These are phyloP conservation scores for Nasua narica DNA, from an alignment of 2,797 vertebrate species.

Conservation along the genomic window DNA sequence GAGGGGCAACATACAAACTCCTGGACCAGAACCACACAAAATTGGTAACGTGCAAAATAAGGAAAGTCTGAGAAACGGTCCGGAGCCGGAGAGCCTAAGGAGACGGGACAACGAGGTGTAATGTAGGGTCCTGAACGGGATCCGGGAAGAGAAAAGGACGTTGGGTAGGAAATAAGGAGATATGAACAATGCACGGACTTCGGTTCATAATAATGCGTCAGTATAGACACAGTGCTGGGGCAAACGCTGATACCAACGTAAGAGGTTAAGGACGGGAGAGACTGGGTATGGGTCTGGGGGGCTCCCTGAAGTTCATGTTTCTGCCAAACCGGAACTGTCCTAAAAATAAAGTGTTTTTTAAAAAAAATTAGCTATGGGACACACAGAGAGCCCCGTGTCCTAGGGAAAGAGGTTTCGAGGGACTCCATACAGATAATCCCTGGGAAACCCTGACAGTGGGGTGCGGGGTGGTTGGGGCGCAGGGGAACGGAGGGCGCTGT, in stretches of 20 bases:
- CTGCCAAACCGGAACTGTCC: background rate
- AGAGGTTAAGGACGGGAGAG: fast-evolving
- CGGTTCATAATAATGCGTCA: fast-evolving
- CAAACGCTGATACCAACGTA: fast-evolving
- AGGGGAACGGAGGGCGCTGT: fast-evolving
- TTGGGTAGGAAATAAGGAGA: background rate
- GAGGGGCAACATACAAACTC: background rate
- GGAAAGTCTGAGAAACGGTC: background rate
- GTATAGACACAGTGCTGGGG: fast-evolving
- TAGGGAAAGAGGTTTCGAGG: background rate
- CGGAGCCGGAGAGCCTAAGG: background rate
- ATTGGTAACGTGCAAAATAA: fast-evolving
- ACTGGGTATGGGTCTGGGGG: fast-evolving
- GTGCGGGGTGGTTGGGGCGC: fast-evolving
- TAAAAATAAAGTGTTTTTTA: fast-evolving
- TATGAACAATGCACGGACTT: background rate
- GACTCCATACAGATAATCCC: background rate
- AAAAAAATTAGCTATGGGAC: background rate
- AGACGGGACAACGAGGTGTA: fast-evolving
- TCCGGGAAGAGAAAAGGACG: background rate
- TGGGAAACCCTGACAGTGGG: fast-evolving
- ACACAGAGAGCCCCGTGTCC: fast-evolving
- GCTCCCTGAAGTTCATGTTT: background rate
- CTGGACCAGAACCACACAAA: background rate
- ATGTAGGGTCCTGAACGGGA: fast-evolving